phyloP scores from a whole-genome alignment of 2,113 vertebrate genomes.

The Leucoraja erinaceus region DNA sequence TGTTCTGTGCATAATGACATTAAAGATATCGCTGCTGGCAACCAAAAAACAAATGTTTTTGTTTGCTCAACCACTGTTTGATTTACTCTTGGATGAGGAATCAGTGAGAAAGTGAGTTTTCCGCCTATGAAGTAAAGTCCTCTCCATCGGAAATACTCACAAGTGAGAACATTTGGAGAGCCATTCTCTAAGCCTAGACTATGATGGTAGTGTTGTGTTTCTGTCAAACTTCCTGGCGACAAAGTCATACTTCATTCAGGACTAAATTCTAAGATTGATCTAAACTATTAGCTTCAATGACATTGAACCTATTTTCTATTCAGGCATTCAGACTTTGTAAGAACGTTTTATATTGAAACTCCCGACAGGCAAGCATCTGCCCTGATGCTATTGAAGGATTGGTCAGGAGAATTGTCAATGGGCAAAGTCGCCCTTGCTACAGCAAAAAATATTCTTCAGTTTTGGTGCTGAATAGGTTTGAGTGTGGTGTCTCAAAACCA shows the following conservation, averaged over 20 bases:
- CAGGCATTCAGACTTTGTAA: background rate
- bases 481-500: no score
- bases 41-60: background rate
- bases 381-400: background rate
- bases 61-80: background rate
- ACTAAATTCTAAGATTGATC: background rate
- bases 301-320: background rate
- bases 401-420: background rate
- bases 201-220: background rate
- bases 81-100: background rate
- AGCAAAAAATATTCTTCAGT: background rate
- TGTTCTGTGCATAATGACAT: background rate
- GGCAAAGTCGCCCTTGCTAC: background rate
- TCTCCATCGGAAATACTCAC: background rate
- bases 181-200: background rate
- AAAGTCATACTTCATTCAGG: background rate
- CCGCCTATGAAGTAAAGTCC: background rate
- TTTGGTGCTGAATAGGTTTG: no score
- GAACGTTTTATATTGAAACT: background rate
- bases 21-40: background rate
- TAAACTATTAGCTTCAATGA: background rate
- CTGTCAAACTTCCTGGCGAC: background rate
- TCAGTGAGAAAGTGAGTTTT: background rate
- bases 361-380: background rate
- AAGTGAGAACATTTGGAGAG: background rate